phyloP scores from a whole-genome alignment of 2,797 vertebrate genomes.

The Cygnus olor region DNA sequence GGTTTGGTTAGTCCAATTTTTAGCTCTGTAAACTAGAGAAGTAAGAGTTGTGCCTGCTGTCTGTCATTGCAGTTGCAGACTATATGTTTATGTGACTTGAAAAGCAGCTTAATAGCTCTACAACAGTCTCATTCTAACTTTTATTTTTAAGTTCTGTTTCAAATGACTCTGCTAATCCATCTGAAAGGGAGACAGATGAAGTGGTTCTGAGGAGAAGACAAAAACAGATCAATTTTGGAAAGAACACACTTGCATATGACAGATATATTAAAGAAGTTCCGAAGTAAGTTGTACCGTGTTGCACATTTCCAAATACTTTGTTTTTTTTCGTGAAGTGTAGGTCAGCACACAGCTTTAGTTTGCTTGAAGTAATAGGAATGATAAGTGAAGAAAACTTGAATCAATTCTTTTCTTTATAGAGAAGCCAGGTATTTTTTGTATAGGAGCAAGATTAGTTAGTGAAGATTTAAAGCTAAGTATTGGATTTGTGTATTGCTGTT shows the following conservation, averaged over 20 bases:
- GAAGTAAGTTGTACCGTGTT: conserved; percentile 79
- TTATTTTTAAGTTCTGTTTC: conserved; percentile 82
- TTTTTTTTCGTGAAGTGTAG: neutral
- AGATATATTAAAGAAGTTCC: conserved; percentile 92
- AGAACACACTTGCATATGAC: conserved; percentile 96
- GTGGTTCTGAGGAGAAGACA: conserved; percentile 90
- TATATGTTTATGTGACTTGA: neutral
- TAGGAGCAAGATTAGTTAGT: neutral
- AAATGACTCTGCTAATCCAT: conserved; percentile 76
- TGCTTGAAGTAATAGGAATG: neutral
- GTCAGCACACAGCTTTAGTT: neutral
- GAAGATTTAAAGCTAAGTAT: neutral
- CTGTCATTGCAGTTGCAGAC: neutral
- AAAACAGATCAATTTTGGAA: conserved; percentile 97
- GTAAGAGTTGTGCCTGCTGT: neutral
- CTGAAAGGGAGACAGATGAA: conserved; percentile 91
- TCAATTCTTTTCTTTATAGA: neutral
- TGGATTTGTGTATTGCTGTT: neutral
- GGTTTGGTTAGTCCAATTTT: neutral
- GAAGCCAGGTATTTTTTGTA: neutral
- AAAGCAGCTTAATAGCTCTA: neutral
- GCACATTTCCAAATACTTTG: neutral
- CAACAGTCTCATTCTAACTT: neutral
- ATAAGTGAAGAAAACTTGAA: neutral
- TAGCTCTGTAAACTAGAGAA: neutral